Evolutionary conservation across 35 echinoderm and acorn worm genomes (phyloP).

Genomic region (Diadema setosum): DNA sequence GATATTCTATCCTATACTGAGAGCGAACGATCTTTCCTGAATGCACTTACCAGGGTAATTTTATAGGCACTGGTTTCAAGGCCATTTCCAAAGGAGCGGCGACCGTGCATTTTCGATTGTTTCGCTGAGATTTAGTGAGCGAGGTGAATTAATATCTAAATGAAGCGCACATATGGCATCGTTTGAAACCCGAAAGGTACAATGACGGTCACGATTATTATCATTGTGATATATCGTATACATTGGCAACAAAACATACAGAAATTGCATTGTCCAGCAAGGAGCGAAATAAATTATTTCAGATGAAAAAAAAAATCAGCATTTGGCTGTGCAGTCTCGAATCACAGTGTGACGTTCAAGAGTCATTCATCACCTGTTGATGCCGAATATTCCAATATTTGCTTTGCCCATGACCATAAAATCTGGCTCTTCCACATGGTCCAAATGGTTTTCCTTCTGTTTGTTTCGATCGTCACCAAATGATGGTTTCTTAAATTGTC

Average conservation of each 20-base stretch:
- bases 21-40: too few relatives aligned
- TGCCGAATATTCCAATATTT: not conserved
- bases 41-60: too few relatives aligned
- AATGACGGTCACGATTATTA: not conserved
- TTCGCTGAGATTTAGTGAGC: too few relatives aligned
- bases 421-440: not conserved
- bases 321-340: not conserved
- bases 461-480: not conserved
- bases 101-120: too few relatives aligned
- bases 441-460: not conserved
- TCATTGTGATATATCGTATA: not conserved
- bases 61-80: too few relatives aligned
- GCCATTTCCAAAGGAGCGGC: too few relatives aligned
- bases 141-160: not conserved
- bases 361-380: not conserved
- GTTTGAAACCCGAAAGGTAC: not conserved
- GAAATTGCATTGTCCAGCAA: not conserved
- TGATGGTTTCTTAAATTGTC: not conserved
- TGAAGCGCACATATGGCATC: not conserved
- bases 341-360: not conserved
- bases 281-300: not conserved
- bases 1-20: too few relatives aligned
- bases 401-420: not conserved
- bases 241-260: not conserved
- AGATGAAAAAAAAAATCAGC: not conserved